Evolutionary conservation across 2,888 invertebrate species (phyloP).

Genomic region (Eristalinus aeneus): DNA sequence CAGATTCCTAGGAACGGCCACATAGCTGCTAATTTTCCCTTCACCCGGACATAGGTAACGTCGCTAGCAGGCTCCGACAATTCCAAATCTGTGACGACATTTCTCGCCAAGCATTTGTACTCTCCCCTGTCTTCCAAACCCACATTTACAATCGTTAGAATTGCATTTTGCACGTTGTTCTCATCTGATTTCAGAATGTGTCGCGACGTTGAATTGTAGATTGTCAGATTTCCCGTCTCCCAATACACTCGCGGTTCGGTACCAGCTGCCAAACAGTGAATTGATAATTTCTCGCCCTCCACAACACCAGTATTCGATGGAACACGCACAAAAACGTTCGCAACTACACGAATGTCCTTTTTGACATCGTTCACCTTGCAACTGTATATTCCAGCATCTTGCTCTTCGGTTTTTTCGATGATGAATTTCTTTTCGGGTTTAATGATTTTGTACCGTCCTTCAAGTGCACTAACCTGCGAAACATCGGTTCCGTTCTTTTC

Average conservation of each 20-base stretch:
- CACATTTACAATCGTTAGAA: conserved; percentile 85
- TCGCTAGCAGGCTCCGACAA: conserved; percentile 77
- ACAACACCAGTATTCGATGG: conserved; percentile 87
- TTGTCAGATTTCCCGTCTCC: conserved; percentile 83
- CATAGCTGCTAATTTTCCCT: conserved; percentile 93
- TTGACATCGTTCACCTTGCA: conserved; percentile 82
- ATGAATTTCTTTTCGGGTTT: conserved; percentile 80
- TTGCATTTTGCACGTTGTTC: conserved; percentile 83
- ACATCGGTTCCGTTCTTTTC: conserved; percentile 81
- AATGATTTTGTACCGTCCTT: conserved; percentile 80
- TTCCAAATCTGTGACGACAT: conserved; percentile 78
- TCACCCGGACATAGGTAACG: conserved; percentile 87
- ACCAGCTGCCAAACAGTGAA: conserved; percentile 87
- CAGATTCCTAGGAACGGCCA: conserved; percentile 99
- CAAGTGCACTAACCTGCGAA: conserved; percentile 77
- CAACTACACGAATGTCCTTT: conserved; percentile 80
- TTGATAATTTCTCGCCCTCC: conserved; percentile 90
- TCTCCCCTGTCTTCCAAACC: conserved; percentile 86
- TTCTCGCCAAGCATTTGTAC: conserved; percentile 85
- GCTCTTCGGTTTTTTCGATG: conserved; percentile 81
- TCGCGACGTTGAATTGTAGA: conserved; percentile 80
- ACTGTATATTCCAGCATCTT: conserved; percentile 86
- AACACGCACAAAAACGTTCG: conserved; percentile 83
- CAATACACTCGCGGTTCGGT: conserved; percentile 86
- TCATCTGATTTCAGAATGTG: conserved; percentile 81